phyloP scores from a whole-genome alignment of 2,797 vertebrate species.

The Cynopterus sphinx region DNA sequence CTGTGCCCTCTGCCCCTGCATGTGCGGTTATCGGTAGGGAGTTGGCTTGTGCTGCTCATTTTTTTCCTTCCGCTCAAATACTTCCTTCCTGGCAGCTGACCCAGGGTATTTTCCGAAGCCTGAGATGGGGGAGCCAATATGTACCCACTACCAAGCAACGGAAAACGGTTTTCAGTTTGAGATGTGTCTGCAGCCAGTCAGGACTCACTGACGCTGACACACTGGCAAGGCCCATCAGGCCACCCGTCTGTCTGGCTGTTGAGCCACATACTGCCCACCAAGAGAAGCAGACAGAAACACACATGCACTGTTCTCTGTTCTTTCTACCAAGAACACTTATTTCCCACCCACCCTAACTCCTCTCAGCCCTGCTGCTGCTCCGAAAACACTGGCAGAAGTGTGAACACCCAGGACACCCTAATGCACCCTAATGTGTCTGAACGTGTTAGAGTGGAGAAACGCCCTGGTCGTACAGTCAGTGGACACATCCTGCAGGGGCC shows the following conservation, averaged over 20 bases:
- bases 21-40: not conserved
- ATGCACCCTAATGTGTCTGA: not conserved
- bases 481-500: not conserved
- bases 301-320: not conserved
- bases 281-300: not conserved
- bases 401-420: not conserved
- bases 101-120: not conserved
- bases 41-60: not conserved
- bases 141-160: not conserved
- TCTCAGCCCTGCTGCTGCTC: not conserved
- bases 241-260: not conserved
- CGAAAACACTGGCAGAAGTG: not conserved
- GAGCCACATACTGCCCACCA: not conserved
- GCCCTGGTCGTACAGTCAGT: not conserved
- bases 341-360: not conserved
- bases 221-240: not conserved
- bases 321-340: not conserved
- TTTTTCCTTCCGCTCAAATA: not conserved
- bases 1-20: not conserved
- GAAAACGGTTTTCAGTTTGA: constrained; percentile 10
- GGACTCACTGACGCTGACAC: not conserved
- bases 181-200: not conserved
- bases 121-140: not conserved
- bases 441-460: not conserved
- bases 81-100: not conserved